These are phyloP conservation scores for Spodoptera exigua DNA, from an alignment of 2,888 invertebrate genomes.

Conservation along the genomic window DNA sequence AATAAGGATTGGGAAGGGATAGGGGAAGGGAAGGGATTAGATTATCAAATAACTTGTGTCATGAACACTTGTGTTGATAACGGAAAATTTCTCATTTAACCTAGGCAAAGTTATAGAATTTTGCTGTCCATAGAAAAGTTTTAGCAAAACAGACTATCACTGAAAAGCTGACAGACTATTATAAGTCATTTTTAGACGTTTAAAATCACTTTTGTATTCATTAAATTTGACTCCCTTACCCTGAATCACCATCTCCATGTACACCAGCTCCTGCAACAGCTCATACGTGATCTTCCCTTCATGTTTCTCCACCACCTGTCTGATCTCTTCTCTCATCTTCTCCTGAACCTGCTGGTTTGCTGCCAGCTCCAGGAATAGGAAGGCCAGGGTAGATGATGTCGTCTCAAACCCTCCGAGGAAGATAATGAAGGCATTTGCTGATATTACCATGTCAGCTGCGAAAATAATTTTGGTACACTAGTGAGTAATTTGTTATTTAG, in stretches of 20 bases:
- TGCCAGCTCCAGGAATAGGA: slow-evolving; percentile 88
- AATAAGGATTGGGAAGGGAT: too few species aligned
- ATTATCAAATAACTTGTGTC: too few species aligned
- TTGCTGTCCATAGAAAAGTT: too few species aligned
- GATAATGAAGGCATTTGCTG: slow-evolving; percentile 89
- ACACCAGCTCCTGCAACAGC: slow-evolving; percentile 85
- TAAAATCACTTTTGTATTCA: too few species aligned
- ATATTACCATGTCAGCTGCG: slow-evolving; percentile 87
- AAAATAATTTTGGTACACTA: slow-evolving; percentile 29
- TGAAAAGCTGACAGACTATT: too few species aligned
- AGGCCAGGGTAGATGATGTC: slow-evolving; percentile 88
- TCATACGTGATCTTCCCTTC: slow-evolving; percentile 84
- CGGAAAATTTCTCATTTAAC: too few species aligned
- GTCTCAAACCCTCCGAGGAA: slow-evolving; percentile 91
- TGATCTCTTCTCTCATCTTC: slow-evolving; percentile 84
- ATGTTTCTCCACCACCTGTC: slow-evolving; percentile 72
- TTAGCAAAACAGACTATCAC: too few species aligned
- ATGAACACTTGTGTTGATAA: too few species aligned
- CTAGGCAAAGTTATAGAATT: too few species aligned
- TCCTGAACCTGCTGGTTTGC: slow-evolving; percentile 86
- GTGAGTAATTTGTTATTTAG: too few species aligned
- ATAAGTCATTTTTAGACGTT: too few species aligned
- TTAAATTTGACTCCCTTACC: slow-evolving; percentile 67
- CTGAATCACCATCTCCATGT: slow-evolving; percentile 89
- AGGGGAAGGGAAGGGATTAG: too few species aligned